Base-by-base conservation (phyloP, 1,140 invertebrate species). In the Mya arenaria region DNA sequence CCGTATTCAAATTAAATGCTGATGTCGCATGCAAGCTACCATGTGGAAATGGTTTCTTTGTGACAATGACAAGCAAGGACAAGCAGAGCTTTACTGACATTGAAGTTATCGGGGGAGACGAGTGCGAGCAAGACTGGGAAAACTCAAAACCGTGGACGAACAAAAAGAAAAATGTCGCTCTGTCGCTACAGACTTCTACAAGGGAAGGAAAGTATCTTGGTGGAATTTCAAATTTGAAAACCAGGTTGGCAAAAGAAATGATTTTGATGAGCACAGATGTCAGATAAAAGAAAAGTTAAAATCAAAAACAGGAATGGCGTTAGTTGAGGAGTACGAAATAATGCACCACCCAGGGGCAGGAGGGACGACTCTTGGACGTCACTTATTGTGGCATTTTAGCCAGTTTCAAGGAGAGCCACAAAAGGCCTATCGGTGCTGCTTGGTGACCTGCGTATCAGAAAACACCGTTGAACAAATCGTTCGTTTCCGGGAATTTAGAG, bases 341-440 rank as follows among this genome's bases (percentile, higher is more conserved):
- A n/a, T 41, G 15, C 72, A 75, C 23, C 72, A 75, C 19, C 72
- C 72, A 32, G 72, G 72, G 3, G 72, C 72, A 13, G 72, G 72
- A 25, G 72, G 72, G 30, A 75, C 52, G 13, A 75, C 72, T 23
- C 56, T 75, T 41, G 72, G 56, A 0, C n/a, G 58, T 28, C 72
- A 75, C 44, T 13, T 75, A 3, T 19, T 75, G 37, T 75, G 72
- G 72, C 23, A 75, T 19, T 75, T 62, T 19, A 75, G 72, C 62
- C 72, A 75, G 25, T 75, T 60, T 44, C 60, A 44, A 0, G 37
- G 32, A 10, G 25, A 60, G 8, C 58, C 58, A 23, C 37, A 60
- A 8, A 28, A 17, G 52, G 55, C 58, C 2, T 75, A 75, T 39
- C 37, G 72, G 58, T 75, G 72, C 44, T 75, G 55, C 34, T 28